Conservation (phyloP, 2,888 invertebrate species). For the Gasteruption jaculator region DNA sequence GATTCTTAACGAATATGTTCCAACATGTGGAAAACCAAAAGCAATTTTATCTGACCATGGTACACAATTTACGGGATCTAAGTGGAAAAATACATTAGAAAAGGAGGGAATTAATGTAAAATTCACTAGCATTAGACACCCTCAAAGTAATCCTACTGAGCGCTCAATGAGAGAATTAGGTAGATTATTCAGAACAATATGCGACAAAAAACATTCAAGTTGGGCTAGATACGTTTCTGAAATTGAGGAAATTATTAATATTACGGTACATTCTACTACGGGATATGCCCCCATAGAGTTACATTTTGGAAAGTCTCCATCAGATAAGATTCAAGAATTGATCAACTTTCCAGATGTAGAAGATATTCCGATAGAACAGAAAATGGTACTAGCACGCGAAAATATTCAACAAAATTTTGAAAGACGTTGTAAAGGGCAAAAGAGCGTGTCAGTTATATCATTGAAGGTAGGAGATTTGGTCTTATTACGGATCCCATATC, state of each 20-base stretch:
- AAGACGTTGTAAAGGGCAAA: slow-evolving; percentile 14
- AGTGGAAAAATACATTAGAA: slow-evolving; percentile 10
- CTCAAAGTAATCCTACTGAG: slow-evolving; percentile 25
- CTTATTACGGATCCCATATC: slow-evolving; percentile 13
- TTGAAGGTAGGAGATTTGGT: slow-evolving; percentile 17
- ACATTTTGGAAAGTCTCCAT: slow-evolving; percentile 16
- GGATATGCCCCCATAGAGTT: slow-evolving; percentile 18
- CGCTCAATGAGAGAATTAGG: slow-evolving; percentile 24
- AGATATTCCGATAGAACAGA: slow-evolving; percentile 7
- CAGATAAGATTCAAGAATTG: slow-evolving; percentile 14
- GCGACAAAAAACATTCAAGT: slow-evolving; percentile 15
- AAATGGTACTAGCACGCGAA: slow-evolving; percentile 15
- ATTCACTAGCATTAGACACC: slow-evolving; percentile 22
- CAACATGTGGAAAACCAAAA: background rate
- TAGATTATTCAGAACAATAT: slow-evolving; percentile 21
- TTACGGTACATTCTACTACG: slow-evolving; percentile 16
- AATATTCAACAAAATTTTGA: slow-evolving; percentile 14
- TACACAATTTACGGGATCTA: slow-evolving; percentile 15
- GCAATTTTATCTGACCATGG: slow-evolving; percentile 17
- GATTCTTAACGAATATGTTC: background rate
- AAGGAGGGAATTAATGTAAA: background rate
- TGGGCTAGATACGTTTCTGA: slow-evolving; percentile 19
- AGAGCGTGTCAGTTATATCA: slow-evolving; percentile 2
- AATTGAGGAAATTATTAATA: slow-evolving; percentile 20
- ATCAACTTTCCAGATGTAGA: slow-evolving; percentile 14